Percentiles rank a stretch among this genome's conserved stretches.
These are phyloP conservation scores for Psammodynastes pulverulentus DNA, from an alignment of 2,113 vertebrate genomes.

Conservation along the genomic window DNA sequence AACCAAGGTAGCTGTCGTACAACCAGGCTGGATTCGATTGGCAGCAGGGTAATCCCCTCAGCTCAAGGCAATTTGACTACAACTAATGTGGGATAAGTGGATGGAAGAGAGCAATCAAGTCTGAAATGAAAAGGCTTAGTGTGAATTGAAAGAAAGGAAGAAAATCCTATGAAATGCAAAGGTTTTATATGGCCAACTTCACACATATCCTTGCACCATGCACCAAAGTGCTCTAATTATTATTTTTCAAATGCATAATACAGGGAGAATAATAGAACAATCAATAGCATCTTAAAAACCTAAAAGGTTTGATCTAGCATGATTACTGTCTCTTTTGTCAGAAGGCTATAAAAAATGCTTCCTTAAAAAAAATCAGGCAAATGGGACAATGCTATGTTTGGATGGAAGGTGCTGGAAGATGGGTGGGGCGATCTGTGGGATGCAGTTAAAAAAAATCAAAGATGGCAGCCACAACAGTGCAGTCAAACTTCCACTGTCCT, in stretches of 20 bases:
- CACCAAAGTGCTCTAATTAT: slow-evolving; percentile 28
- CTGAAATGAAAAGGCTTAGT: not conserved
- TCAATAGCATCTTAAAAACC: not conserved
- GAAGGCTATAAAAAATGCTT: slow-evolving; percentile 17
- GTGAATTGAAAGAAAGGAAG: accelerated
- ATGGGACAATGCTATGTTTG: not conserved
- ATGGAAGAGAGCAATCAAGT: not conserved
- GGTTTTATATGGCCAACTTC: slow-evolving; percentile 1
- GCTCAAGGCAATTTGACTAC: not conserved
- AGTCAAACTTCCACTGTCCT: not conserved
- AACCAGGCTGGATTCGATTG: not conserved
- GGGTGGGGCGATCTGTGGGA: not conserved
- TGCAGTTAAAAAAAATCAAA: not conserved
- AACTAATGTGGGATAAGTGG: not conserved
- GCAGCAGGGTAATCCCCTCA: not conserved
- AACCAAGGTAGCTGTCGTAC: not conserved
- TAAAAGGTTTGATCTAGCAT: not conserved
- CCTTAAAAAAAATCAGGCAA: slow-evolving; percentile 39
- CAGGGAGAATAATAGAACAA: not conserved
- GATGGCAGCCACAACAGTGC: not conserved
- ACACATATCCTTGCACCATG: not conserved
- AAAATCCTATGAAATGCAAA: not conserved
- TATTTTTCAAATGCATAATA: slow-evolving; percentile 2
- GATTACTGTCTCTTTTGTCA: not conserved
- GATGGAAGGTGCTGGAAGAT: not conserved